These are phyloP conservation scores for Spea bombifrons DNA, from an alignment of 2,113 vertebrate genomes.

Conservation along the genomic window DNA sequence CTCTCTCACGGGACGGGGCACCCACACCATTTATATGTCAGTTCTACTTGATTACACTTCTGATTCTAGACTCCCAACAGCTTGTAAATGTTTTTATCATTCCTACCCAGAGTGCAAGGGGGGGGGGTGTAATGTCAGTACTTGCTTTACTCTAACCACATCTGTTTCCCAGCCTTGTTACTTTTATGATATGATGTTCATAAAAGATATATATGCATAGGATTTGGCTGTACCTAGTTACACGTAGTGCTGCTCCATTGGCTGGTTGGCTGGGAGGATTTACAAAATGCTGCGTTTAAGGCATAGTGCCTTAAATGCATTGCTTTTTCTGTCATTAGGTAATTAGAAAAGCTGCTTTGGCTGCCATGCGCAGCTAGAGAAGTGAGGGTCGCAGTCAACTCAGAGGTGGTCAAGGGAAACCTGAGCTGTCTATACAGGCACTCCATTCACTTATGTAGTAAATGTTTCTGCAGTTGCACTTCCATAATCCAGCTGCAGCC, in stretches of 20 bases:
- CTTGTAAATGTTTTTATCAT: slow-evolving; percentile 76
- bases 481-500: neutral
- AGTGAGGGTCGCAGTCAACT: neutral
- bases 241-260: neutral
- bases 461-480: neutral
- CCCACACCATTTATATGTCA: slow-evolving; percentile 62
- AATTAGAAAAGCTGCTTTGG: neutral
- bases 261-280: neutral
- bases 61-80: slow-evolving; percentile 70
- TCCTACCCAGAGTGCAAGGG: slow-evolving; percentile 62
- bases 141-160: slow-evolving; percentile 61
- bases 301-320: neutral
- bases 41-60: slow-evolving; percentile 68
- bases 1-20: slow-evolving; percentile 64
- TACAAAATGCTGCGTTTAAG: neutral
- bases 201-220: slow-evolving; percentile 4
- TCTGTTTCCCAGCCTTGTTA: slow-evolving; percentile 75
- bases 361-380: neutral
- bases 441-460: neutral
- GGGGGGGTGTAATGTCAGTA: slow-evolving; percentile 54
- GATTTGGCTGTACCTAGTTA: neutral
- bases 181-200: slow-evolving; percentile 60
- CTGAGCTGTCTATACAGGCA: neutral
- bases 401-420: neutral
- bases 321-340: neutral